A percentile compares a stretch with the other conserved stretches of the same genome.
phyloP scores from a whole-genome alignment of 1,140 invertebrate species.

The Anoplophora glabripennis region DNA sequence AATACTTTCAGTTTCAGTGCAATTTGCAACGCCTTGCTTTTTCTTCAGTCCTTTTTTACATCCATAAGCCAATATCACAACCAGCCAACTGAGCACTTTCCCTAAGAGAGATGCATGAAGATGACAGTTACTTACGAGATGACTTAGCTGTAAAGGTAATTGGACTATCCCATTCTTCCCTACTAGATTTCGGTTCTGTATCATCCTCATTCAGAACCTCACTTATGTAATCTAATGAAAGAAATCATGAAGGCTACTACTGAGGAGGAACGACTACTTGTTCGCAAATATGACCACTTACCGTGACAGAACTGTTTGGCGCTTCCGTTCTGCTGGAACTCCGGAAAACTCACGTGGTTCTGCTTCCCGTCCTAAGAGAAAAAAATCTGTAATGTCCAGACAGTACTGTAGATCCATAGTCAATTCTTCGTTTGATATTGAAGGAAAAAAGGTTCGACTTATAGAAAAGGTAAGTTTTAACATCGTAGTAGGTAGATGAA shows the following conservation, averaged over 20 bases:
- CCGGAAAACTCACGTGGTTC: constrained; percentile 82
- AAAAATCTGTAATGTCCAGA: too few species aligned
- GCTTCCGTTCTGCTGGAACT: constrained; percentile 81
- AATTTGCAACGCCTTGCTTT: neutral
- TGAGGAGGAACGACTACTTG: too few species aligned
- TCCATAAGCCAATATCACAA: constrained; percentile 11
- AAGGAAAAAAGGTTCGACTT: too few species aligned
- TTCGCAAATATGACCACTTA: constrained; percentile 51
- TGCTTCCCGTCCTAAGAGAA: constrained; percentile 68
- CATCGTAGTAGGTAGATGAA: too few species aligned
- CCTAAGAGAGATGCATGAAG: neutral
- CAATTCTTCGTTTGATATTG: too few species aligned
- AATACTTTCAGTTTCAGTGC: neutral
- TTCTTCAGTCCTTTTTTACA: too few species aligned
- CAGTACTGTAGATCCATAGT: too few species aligned
- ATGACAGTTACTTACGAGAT: constrained; percentile 63
- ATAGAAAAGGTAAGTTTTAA: too few species aligned
- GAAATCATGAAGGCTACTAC: neutral
- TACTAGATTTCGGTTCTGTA: constrained; percentile 54
- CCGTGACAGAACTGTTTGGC: constrained; percentile 82
- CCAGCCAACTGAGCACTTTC: constrained; percentile 14
- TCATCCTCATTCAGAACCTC: constrained; percentile 74
- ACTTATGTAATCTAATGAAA: constrained; percentile 70
- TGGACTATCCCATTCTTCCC: constrained; percentile 77
- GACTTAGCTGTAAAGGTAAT: constrained; percentile 83